Conservation (phyloP, 1,140 invertebrate species). For the Apis cerana region DNA sequence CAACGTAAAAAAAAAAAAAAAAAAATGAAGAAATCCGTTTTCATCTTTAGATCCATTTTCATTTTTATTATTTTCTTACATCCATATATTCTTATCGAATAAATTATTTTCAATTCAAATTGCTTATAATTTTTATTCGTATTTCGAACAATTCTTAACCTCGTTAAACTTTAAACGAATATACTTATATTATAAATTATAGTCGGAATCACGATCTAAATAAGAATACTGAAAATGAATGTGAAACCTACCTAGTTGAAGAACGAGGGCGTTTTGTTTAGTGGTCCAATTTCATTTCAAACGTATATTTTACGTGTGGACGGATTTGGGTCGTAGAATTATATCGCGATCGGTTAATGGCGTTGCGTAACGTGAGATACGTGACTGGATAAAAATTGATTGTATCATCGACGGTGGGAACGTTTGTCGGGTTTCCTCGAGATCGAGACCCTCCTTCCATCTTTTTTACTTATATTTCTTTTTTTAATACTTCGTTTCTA, state of each 20-base stretch:
- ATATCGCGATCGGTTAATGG: slow-evolving; percentile 43
- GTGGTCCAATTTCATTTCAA: slow-evolving; percentile 14
- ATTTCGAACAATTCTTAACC: no score
- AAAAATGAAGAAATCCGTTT: neutral
- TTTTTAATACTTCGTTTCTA: neutral
- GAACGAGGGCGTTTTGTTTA: neutral
- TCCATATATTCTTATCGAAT: neutral
- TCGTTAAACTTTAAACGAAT: neutral
- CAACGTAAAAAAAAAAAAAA: neutral
- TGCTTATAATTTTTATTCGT: neutral
- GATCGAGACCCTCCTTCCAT: neutral
- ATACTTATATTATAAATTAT: no score
- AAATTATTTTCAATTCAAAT: neutral
- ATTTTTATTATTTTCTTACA: neutral
- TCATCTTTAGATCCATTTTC: no score
- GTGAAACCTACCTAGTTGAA: neutral
- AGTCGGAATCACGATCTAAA: neutral
- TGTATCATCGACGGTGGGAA: slow-evolving; percentile 50
- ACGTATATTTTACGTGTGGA: slow-evolving; percentile 38
- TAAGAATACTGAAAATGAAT: neutral
- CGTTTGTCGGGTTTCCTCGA: slow-evolving; percentile 20
- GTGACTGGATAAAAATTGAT: slow-evolving; percentile 45
- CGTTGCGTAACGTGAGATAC: slow-evolving; percentile 44
- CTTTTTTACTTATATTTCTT: neutral
- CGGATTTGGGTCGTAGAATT: slow-evolving; percentile 39